Conservation (phyloP, 2,797 vertebrate genomes). For the Chiloscyllium punctatum region DNA sequence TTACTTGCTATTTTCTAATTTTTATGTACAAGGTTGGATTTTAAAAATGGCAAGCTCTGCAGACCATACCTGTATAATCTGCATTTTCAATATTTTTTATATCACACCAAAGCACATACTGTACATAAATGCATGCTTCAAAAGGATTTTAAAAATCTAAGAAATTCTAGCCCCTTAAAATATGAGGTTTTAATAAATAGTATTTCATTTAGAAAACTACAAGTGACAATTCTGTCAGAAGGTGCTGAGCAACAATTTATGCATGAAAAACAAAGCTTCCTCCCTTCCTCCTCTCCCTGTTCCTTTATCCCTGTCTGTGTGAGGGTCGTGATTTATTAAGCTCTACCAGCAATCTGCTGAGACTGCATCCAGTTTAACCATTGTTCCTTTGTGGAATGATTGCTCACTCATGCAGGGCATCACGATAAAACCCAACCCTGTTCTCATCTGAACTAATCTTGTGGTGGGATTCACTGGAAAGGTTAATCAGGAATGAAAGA, state of each 20-base stretch:
- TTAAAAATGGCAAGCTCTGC: conserved; percentile 39
- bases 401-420: no score
- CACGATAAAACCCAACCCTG: background rate
- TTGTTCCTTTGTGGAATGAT: background rate
- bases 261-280: background rate
- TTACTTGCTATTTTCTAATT: conserved; percentile 7
- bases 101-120: conserved; percentile 16
- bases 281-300: background rate
- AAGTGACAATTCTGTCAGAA: background rate
- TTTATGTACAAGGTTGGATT: conserved; percentile 41
- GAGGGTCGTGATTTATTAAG: background rate
- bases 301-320: background rate
- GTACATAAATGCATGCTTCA: background rate
- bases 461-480: background rate
- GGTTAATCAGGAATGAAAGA: background rate
- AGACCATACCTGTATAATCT: conserved; percentile 70
- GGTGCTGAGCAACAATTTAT: conserved; percentile 23
- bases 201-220: background rate
- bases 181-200: conserved; percentile 29
- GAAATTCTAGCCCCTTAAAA: background rate
- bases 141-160: background rate
- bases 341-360: background rate
- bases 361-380: background rate
- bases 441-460: background rate
- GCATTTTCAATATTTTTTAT: conserved; percentile 41